These are phyloP conservation scores for Rhinoraja longicauda DNA, from an alignment of 2,797 vertebrate species.

Conservation along the genomic window DNA sequence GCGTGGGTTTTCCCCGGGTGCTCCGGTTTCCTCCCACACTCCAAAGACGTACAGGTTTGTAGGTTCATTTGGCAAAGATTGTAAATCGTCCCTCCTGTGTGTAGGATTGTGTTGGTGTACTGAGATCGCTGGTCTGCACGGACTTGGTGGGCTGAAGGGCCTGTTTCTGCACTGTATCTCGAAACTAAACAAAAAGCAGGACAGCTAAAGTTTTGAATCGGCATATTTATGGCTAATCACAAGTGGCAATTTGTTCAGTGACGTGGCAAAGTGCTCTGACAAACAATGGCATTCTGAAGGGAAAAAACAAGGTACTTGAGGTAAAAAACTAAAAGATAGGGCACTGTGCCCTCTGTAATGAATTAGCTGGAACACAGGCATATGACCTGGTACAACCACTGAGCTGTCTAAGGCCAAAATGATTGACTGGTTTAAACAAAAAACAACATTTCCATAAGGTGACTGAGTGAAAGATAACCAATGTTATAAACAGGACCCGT, in stretches of 20 bases:
- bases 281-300: conserved; percentile 16
- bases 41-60: too few relatives aligned
- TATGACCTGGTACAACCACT: conserved; percentile 1
- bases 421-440: neutral
- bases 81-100: too few relatives aligned
- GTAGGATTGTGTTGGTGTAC: too few relatives aligned
- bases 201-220: neutral
- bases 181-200: too few relatives aligned
- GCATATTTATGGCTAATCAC: neutral
- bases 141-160: too few relatives aligned
- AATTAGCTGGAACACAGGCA: neutral
- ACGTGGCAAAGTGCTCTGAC: neutral
- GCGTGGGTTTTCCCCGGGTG: too few relatives aligned
- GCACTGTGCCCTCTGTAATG: neutral
- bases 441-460: neutral
- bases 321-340: neutral
- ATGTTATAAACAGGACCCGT: neutral
- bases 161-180: too few relatives aligned
- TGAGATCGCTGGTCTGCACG: too few relatives aligned
- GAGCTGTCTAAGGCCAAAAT: neutral
- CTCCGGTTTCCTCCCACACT: too few relatives aligned
- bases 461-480: neutral
- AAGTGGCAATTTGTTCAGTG: conserved; percentile 5
- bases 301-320: neutral
- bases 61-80: too few relatives aligned